Evolutionary conservation across 2,888 invertebrate genomes (phyloP), one percentile per base, ranked within the genome.

Genomic region (Caenorhabditis auriculariae): DNA sequence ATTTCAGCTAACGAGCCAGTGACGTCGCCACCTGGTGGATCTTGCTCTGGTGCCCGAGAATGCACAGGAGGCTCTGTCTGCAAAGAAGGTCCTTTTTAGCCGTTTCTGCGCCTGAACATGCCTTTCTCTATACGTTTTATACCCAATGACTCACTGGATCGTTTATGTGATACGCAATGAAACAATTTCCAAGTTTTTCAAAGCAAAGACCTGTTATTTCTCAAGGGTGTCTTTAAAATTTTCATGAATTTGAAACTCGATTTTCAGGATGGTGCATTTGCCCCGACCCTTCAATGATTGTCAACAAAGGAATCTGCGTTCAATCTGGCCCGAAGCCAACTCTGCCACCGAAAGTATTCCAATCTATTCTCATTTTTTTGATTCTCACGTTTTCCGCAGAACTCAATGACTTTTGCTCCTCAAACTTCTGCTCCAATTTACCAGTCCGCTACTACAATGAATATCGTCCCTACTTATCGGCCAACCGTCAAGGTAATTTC

Each of bases 221-320:
- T 41, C 41, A 41, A 41, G 17, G 7, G 9, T 12, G 7, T 9
- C 9, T 35, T n/a, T 12, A 35, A 35, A 7, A 19, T 19, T 39
- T 7, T 15, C n/a, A 39, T 39, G 41, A 39, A 39, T 21, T n/a
- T n/a, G n/a, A n/a, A n/a, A 35, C 1, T 1, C 9, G 38, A 49
- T 21, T 49, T 38, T 41, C 45, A 66, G 76, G 78, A 44, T 81
- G 77, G 76, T 81, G 81, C 46, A 73, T 81, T 41, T 81, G 81
- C 53, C 80, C 80, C 17, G 76, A 81, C 42, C 46, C 70, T 15
- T 53, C 63, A 15, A 79, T 81, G 77, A 64, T 76, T 54, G 75
- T 78, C 12, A 60, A 67, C 42, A 63, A 66, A 24, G 78, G 80
- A 47, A 57, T 68, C 24, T 81, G 80, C 52, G 74, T 77, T 23